Evolutionary conservation across 2,113 vertebrate species (phyloP).

Genomic region (Picathartes gymnocephalus): DNA sequence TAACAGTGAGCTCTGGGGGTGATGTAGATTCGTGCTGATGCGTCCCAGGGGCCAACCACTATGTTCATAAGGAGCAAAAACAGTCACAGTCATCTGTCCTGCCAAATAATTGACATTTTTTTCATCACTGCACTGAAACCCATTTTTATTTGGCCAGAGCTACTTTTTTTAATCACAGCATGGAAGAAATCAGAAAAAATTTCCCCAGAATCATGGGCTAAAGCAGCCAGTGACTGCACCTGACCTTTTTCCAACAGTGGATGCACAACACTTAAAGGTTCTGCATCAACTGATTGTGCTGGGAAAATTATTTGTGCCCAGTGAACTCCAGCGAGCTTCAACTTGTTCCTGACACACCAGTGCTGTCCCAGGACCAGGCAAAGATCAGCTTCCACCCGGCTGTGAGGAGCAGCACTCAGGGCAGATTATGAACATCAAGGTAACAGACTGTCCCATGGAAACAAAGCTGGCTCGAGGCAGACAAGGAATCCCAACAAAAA

Average conservation of each 20-base stretch:
- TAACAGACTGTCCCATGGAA: fast-evolving
- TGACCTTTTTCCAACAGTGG: not conserved
- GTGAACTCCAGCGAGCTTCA: not conserved
- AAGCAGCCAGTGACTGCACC: fast-evolving
- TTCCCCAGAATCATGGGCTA: not conserved
- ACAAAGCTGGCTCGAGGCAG: not conserved
- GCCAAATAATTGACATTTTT: not conserved
- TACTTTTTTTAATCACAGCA: not conserved
- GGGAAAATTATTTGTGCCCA: not conserved
- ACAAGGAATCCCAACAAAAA: not conserved
- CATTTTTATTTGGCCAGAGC: not conserved
- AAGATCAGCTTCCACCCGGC: not conserved
- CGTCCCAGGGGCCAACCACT: not conserved
- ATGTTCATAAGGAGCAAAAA: fast-evolving
- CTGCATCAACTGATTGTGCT: not conserved
- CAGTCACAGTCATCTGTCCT: not conserved
- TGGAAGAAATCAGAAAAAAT: not conserved
- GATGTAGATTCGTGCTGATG: fast-evolving
- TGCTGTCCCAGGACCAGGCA: not conserved
- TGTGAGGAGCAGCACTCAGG: not conserved
- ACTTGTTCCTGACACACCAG: not conserved
- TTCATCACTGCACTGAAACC: not conserved
- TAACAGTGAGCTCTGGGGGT: not conserved
- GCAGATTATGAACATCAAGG: not conserved
- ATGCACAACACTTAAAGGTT: not conserved